phyloP scores from a whole-genome alignment of 2,888 invertebrate genomes.

The Pseudoips prasinana region DNA sequence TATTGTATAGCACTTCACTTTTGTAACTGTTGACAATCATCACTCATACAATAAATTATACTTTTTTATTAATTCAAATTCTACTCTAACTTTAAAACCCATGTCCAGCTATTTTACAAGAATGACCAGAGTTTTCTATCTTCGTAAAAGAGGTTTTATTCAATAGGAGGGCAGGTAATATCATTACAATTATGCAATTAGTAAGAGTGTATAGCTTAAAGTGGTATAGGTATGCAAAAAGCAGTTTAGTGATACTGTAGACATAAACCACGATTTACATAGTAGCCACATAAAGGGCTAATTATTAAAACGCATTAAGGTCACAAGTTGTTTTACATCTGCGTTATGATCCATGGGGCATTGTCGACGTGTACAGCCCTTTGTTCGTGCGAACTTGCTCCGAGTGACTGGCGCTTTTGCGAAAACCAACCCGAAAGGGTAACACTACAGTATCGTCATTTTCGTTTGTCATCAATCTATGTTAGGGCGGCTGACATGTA shows the following conservation, averaged over 20 bases:
- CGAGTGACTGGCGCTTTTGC: conserved; percentile 73
- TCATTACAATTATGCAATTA: no score
- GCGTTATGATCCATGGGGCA: conserved; percentile 62
- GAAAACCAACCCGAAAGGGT: conserved; percentile 62
- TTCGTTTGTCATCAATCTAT: conserved; percentile 82
- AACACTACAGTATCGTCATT: conserved; percentile 73
- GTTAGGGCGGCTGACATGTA: conserved; percentile 79
- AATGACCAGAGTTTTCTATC: no score
- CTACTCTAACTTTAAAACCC: no score
- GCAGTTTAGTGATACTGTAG: background rate
- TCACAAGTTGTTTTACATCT: conserved; percentile 59
- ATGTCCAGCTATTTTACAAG: no score
- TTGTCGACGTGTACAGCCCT: conserved; percentile 52
- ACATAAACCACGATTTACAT: conserved; percentile 11
- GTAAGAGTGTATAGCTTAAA: no score
- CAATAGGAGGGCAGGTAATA: no score
- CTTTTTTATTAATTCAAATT: no score
- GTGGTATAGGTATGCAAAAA: no score
- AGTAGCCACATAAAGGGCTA: conserved; percentile 44
- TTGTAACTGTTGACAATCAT: no score
- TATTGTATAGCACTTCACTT: no score
- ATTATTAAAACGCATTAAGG: conserved; percentile 78
- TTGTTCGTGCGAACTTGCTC: conserved; percentile 66
- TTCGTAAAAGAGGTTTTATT: no score
- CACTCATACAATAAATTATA: no score